Evolutionary conservation across 2,113 vertebrate genomes (phyloP), one percentile per base, ranked within the genome.

Genomic region (Centropristis striata): DNA sequence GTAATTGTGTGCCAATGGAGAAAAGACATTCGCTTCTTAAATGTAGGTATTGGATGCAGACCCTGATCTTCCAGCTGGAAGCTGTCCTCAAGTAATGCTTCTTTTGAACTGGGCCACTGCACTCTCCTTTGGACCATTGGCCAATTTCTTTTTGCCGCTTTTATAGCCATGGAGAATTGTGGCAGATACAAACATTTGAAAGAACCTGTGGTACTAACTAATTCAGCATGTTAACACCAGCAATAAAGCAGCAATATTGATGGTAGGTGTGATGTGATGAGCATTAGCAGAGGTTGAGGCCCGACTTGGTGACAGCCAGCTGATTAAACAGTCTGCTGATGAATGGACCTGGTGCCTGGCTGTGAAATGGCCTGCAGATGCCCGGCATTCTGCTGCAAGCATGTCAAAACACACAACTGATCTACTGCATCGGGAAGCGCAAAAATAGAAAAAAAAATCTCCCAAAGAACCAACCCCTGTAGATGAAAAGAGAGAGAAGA

Each of bases 321-420:
- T 89, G 91, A 91, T 90, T 90, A 93, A 90, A 90, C 81, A 85
- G 73, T 25, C 5, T 6, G 49, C 58, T 88, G 88, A 90, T 88
- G 73, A 84, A 88, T 87, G 71, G 59, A 74, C 44, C 10, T 65
- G 63, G 57, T 80, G 58, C 32, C 82, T 47, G 68, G 64, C 78
- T 89, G 86, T 73, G 75, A 78, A 87, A 72, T 68, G 63, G 49
- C 74, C 80, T 74, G 70, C 80, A 73, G 83, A 89, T 68, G 47
- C 61, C 41, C 47, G 1, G 68, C 75, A 60, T 83, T 86, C 58
- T 83, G 79, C 46, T 61, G 39, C 49, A 67, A 55, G 59, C 32
- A 32, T 46, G 81, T 88, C 65, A 71, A 71, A 88, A 75, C 32
- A 20, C 72, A 75, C 55, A 61, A 14, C 60, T 41, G 20, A 69